These are phyloP conservation scores for Gymnoscopelus microlampas DNA, from an alignment of 2,797 vertebrate species.

Conservation along the genomic window DNA sequence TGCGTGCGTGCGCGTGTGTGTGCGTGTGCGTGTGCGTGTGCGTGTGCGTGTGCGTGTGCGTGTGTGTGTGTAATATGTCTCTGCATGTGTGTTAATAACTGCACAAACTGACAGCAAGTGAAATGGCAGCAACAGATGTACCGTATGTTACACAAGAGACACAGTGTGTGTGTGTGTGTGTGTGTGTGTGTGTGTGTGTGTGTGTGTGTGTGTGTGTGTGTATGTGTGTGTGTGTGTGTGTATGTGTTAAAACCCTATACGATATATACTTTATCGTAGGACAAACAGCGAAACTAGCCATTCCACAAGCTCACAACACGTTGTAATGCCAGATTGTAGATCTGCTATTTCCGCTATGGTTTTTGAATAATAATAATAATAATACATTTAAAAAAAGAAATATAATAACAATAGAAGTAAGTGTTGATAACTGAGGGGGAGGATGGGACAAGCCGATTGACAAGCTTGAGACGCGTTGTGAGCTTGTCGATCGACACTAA, in stretches of 20 bases:
- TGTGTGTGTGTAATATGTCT: neutral
- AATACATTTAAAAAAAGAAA: too few species aligned
- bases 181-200: slow-evolving; percentile 9
- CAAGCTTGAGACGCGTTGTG: too few species aligned
- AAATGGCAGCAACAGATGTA: slow-evolving; percentile 63
- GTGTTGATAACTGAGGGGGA: too few species aligned
- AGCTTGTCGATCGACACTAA: too few species aligned
- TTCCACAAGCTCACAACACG: too few species aligned
- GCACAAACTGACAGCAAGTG: slow-evolving; percentile 49
- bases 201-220: slow-evolving; percentile 6
- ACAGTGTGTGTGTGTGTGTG: slow-evolving; percentile 20
- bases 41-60: neutral
- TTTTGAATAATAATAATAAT: too few species aligned
- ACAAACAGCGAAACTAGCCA: too few species aligned
- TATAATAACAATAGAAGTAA: too few species aligned
- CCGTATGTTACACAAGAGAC: slow-evolving; percentile 35
- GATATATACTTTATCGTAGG: too few species aligned
- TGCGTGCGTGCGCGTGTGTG: slow-evolving; percentile 7
- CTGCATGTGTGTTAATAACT: neutral
- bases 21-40: slow-evolving; percentile 1
- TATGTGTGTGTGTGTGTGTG: slow-evolving; percentile 24
- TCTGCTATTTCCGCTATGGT: too few species aligned
- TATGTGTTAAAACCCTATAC: slow-evolving; percentile 34
- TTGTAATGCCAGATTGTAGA: too few species aligned
- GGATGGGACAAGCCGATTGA: too few species aligned